Conservation (phyloP, 2,797 vertebrate genomes). For the Sebastes cheni region DNA sequence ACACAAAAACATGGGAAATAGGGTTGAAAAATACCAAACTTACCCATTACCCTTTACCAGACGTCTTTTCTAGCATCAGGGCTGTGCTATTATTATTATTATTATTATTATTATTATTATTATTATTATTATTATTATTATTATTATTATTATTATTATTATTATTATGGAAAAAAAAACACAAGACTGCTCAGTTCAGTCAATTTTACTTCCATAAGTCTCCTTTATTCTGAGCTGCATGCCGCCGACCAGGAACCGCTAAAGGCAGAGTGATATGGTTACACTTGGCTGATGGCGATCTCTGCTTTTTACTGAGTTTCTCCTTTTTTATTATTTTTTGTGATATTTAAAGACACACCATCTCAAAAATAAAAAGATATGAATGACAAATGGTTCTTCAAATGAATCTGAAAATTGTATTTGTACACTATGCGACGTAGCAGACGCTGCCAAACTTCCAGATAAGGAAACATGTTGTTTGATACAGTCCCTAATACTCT, state of each 20-base stretch:
- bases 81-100: neutral
- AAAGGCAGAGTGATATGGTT: neutral
- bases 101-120: no score
- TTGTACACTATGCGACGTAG: neutral
- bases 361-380: neutral
- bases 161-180: no score
- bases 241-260: neutral
- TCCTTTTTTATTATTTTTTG: neutral
- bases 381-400: neutral
- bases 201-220: no score
- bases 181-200: no score
- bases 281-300: neutral
- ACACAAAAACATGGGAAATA: no score
- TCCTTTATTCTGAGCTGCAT: neutral
- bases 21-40: neutral
- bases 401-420: neutral
- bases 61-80: no score
- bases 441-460: neutral
- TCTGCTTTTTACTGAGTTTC: neutral
- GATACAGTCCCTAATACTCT: constrained; percentile 1
- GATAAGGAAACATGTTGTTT: constrained; percentile 9
- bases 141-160: no score
- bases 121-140: no score
- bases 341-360: neutral
- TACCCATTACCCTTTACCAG: neutral